Percentiles rank a stretch among this genome's conserved stretches.
These are phyloP conservation scores for Xenopus borealis DNA, from an alignment of 2,113 vertebrate genomes.

Conservation along the genomic window DNA sequence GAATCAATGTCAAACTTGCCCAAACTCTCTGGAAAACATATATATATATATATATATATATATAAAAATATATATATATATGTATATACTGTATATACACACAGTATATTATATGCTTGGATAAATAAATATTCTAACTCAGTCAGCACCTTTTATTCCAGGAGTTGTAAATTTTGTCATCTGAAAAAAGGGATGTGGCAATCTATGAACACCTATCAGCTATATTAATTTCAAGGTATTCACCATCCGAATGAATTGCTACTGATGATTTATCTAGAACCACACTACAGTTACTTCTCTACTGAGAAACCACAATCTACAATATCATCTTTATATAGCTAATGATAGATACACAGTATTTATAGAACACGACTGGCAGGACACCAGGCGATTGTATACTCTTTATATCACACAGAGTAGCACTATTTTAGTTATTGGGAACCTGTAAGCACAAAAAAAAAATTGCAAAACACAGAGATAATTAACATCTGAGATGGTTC, in stretches of 20 bases:
- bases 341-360: constrained; percentile 88
- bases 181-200: constrained; percentile 71
- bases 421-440: constrained; percentile 75
- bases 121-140: constrained; percentile 78
- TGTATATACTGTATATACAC: constrained; percentile 70
- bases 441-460: constrained; percentile 67
- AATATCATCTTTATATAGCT: constrained; percentile 81
- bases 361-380: constrained; percentile 69
- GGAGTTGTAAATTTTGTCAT: constrained; percentile 65
- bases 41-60: constrained; percentile 48
- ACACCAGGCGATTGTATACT: constrained; percentile 64
- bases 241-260: constrained; percentile 83
- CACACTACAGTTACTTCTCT: constrained; percentile 87
- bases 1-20: constrained; percentile 73
- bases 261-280: constrained; percentile 82
- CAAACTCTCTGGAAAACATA: constrained; percentile 66
- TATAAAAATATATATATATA: no score
- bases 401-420: constrained; percentile 82
- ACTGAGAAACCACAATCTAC: constrained; percentile 89
- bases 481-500: constrained; percentile 77
- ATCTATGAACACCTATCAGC: constrained; percentile 79
- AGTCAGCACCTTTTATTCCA: constrained; percentile 84
- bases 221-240: constrained; percentile 80
- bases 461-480: constrained; percentile 82
- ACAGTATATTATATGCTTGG: constrained; percentile 55